Percentiles rank a stretch among this genome's conserved stretches.
Conservation (phyloP, 1,140 invertebrate genomes). For the Aricia agestis region DNA sequence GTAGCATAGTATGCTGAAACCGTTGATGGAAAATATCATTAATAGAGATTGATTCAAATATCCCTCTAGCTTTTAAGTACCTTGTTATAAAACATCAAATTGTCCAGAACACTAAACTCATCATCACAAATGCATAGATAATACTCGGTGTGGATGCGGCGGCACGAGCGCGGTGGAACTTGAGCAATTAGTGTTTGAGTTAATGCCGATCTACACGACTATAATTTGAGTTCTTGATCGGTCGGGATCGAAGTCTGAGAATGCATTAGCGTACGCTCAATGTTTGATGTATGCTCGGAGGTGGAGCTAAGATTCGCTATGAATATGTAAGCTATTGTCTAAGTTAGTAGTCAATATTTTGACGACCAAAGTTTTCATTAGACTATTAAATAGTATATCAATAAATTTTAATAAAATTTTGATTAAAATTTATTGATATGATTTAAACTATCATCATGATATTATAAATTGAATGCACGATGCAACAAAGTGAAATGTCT, state of each 20-base stretch:
- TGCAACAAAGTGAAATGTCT: too few species aligned
- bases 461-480: too few species aligned
- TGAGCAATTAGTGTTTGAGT: constrained; percentile 13
- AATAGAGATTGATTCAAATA: too few species aligned
- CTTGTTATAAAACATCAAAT: background rate
- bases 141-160: background rate
- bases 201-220: background rate
- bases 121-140: constrained; percentile 7
- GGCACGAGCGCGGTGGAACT: background rate
- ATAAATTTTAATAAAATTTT: too few species aligned
- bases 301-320: background rate
- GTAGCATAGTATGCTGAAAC: background rate
- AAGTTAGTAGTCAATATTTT: too few species aligned
- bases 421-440: too few species aligned
- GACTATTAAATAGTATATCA: too few species aligned
- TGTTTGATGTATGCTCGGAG: background rate
- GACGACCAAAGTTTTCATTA: too few species aligned
- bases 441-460: too few species aligned
- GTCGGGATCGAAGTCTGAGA: background rate
- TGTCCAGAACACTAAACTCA: background rate
- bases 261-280: background rate
- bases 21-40: too few species aligned
- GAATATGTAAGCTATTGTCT: background rate
- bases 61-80: too few species aligned
- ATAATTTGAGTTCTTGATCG: constrained; percentile 1